phyloP scores from a whole-genome alignment of 2,888 invertebrate genomes.

The Torymus aiolomorphi region DNA sequence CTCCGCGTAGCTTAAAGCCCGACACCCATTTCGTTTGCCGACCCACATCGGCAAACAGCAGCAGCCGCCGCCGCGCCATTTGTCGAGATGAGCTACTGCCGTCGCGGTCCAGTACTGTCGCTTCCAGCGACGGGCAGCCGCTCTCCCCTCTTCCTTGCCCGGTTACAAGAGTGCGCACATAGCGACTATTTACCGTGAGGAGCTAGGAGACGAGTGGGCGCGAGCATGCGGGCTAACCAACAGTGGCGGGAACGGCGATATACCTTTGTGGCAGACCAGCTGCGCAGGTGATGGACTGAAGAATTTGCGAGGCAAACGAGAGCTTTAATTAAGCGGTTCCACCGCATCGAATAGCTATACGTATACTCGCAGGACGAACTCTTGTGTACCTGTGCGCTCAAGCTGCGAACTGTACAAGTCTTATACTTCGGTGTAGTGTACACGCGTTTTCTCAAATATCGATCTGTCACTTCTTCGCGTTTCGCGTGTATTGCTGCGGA shows the following conservation, averaged over 20 bases:
- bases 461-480: too few relatives aligned
- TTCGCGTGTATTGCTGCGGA: too few relatives aligned
- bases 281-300: background rate
- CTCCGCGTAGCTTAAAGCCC: constrained; percentile 53
- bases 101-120: constrained; percentile 57
- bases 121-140: constrained; percentile 5
- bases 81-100: constrained; percentile 57
- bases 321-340: constrained; percentile 16
- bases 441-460: too few relatives aligned
- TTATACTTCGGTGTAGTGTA: too few relatives aligned
- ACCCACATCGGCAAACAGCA: constrained; percentile 61
- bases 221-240: background rate
- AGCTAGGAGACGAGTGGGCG: too few relatives aligned
- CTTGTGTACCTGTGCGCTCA: too few relatives aligned
- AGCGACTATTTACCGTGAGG: constrained; percentile 7
- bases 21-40: constrained; percentile 63
- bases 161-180: constrained; percentile 27
- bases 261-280: background rate
- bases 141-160: constrained; percentile 1
- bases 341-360: too few relatives aligned
- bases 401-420: too few relatives aligned
- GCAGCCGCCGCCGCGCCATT: constrained; percentile 57
- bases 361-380: too few relatives aligned
- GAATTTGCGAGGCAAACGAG: constrained; percentile 45
- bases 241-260: background rate